Percentiles rank a stretch among this genome's conserved stretches.
Evolutionary conservation across 2,113 vertebrate species (phyloP).

Genomic region (Zeus faber): DNA sequence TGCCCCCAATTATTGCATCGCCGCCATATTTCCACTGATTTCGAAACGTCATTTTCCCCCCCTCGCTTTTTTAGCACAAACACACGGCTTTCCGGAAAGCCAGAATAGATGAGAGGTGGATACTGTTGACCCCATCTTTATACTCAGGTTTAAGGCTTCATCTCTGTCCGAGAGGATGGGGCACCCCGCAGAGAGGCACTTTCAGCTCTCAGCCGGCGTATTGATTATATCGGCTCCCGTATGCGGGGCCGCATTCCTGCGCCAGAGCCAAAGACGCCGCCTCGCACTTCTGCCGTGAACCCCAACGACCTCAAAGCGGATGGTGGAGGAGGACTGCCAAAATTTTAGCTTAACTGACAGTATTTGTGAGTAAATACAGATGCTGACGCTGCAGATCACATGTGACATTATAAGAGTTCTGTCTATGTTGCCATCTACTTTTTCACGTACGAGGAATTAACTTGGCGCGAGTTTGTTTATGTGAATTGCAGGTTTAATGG

Average conservation of each 20-base stretch:
- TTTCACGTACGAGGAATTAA: no score
- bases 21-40: no score
- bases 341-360: no score
- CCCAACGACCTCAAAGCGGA: conserved; percentile 29
- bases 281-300: conserved; percentile 24
- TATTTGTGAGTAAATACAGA: no score
- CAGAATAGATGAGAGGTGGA: conserved; percentile 60
- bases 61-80: conserved; percentile 41
- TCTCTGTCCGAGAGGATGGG: conserved; percentile 35
- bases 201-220: conserved; percentile 57
- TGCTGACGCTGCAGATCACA: no score
- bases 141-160: conserved; percentile 36
- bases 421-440: no score
- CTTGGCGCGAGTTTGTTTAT: no score
- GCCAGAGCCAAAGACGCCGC: conserved; percentile 24
- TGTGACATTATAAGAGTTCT: no score
- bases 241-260: conserved; percentile 30
- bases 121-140: conserved; percentile 49
- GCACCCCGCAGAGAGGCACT: conserved; percentile 24
- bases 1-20: conserved; percentile 63
- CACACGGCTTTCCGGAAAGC: conserved; percentile 25
- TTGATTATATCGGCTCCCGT: conserved; percentile 56
- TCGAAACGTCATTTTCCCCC: no score
- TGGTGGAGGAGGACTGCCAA: no score
- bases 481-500: no score